Evolutionary conservation across 2,888 invertebrate species (phyloP).

Genomic region (Hirudinaria manillensis): DNA sequence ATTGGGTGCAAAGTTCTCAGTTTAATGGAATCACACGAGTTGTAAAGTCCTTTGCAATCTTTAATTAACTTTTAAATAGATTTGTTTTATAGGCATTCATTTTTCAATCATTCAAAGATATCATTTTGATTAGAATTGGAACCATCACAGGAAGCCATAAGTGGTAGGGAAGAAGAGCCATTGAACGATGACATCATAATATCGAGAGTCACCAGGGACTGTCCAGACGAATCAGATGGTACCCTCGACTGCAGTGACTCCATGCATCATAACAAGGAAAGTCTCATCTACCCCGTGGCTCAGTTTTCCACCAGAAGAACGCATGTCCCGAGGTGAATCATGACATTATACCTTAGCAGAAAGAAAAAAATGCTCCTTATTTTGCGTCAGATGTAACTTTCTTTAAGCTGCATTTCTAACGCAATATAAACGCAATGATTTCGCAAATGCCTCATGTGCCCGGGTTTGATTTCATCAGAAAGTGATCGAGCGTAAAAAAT

Average conservation of each 20-base stretch:
- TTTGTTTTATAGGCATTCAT: not conserved
- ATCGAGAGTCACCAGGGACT: not conserved
- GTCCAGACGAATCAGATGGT: not conserved
- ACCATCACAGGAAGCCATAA: not conserved
- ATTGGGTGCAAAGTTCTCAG: too few relatives aligned
- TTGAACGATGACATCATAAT: conserved; percentile 22
- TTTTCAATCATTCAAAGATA: not conserved
- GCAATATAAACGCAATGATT: too few relatives aligned
- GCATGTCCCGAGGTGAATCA: not conserved
- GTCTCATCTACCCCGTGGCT: conserved; percentile 10
- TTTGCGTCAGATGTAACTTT: too few relatives aligned
- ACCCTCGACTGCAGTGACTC: not conserved
- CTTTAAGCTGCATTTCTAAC: too few relatives aligned
- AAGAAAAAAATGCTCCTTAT: too few relatives aligned
- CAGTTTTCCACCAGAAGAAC: conserved; percentile 10
- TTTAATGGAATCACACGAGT: too few relatives aligned
- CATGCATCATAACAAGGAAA: conserved; percentile 9
- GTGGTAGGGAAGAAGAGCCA: not conserved
- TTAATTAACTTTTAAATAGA: not conserved
- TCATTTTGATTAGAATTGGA: not conserved
- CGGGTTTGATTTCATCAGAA: too few relatives aligned
- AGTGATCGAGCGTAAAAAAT: too few relatives aligned
- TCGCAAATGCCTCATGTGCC: too few relatives aligned
- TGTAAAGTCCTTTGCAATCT: not conserved
- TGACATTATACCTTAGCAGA: not conserved